Evolutionary conservation across 35 echinoderm and acorn worm species (phyloP), one percentile per base, ranked within the genome.

Genomic region (Patiria miniata): DNA sequence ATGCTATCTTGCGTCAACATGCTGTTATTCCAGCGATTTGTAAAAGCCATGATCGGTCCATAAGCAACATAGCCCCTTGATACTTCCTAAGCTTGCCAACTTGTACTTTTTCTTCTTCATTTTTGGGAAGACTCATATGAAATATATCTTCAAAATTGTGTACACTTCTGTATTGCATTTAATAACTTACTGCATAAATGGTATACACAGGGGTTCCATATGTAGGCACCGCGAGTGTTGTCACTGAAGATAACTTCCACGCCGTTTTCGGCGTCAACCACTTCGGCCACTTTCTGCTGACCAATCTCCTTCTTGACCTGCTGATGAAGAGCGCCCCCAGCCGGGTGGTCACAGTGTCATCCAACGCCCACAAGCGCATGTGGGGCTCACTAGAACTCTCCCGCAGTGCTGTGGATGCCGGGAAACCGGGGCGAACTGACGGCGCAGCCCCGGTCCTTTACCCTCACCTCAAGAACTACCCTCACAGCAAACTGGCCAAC

Each of bases 241-340:
- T 34, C 14, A 89, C 92, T 30, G 29, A 51, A 10, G 94, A 96
- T 15, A 90, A 86, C 14, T 91, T 86, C 53, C 85, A 91, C n/a
- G n/a, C 84, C 34, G 82, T 82, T 34, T 89, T 96, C 73, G 89
- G 78, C 39, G 51, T 84, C 30, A 96, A 92, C 83, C 82, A 96
- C 60, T 80, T 87, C 26, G 80, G 94, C n/a, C 90, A 91, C 40
- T 96, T 96, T 65, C 39, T 96, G 0, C 90, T 96, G 0, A 96
- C 83, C 12, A 80, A 89, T 39, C 38, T 92, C 15, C 84, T 94
- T 19, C 68, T 97, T 58, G 79, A 93, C 40, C 54, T 90, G 10
- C 53, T 97, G 47, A 92, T 87, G 78, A 90, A 97, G 83, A 86
- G 83, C 36, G 40, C n/a, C 87, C 87, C 87, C 9, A 87, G 83